phyloP scores from a whole-genome alignment of 2,113 vertebrate species.

The Meles meles region DNA sequence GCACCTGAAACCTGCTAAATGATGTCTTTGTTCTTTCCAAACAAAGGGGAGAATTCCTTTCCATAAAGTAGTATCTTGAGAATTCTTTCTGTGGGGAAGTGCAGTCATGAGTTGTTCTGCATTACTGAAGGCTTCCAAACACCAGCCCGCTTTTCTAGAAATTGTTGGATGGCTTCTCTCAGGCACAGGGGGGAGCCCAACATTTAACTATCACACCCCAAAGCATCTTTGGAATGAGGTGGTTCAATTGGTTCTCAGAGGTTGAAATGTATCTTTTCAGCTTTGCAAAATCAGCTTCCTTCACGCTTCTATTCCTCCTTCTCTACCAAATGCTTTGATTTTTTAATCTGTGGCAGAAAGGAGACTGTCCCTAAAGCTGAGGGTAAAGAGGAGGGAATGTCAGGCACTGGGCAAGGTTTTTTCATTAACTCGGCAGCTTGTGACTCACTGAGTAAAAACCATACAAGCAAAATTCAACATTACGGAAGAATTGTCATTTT shows the following conservation, averaged over 20 bases:
- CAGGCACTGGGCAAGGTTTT: background rate
- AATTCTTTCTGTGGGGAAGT: background rate
- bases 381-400: background rate
- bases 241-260: background rate
- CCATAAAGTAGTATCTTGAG: background rate
- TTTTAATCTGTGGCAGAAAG: background rate
- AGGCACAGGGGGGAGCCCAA: background rate
- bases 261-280: background rate
- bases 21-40: background rate
- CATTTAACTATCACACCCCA: background rate
- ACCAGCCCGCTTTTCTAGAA: background rate
- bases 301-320: background rate
- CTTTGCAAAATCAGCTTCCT: background rate
- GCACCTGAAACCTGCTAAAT: background rate
- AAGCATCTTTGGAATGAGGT: background rate
- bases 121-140: background rate
- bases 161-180: background rate
- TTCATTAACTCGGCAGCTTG: background rate
- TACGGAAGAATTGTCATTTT: background rate
- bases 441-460: background rate
- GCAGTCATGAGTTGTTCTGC: background rate
- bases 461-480: background rate
- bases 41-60: background rate
- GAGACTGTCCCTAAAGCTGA: background rate
- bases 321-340: background rate